These are phyloP conservation scores for Phalacrocorax pelagicus DNA, from an alignment of 2,113 vertebrate genomes.

Conservation along the genomic window DNA sequence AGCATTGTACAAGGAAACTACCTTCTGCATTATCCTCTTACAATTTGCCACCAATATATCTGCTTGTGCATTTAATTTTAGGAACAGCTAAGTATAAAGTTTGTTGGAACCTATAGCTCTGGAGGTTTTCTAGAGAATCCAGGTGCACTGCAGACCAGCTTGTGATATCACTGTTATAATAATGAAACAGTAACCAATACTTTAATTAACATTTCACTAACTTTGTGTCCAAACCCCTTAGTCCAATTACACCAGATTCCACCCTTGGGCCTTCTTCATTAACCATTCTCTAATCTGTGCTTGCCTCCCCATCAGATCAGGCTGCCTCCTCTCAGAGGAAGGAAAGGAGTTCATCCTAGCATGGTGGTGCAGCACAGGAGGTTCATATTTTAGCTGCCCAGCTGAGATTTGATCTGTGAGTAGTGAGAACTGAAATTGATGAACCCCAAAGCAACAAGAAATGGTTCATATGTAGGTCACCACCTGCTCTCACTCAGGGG, in stretches of 20 bases:
- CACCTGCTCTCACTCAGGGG: constrained; percentile 6
- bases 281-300: not conserved
- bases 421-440: not conserved
- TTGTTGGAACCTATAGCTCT: not conserved
- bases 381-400: not conserved
- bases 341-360: not conserved
- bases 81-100: not conserved
- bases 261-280: not conserved
- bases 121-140: not conserved
- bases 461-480: not conserved
- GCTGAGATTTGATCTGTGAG: not conserved
- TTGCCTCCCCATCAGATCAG: not conserved
- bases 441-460: not conserved
- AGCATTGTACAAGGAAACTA: not conserved
- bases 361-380: not conserved
- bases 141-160: not conserved
- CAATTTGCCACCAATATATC: not conserved
- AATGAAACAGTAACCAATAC: not conserved
- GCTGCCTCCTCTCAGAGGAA: not conserved
- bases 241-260: not conserved
- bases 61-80: not conserved
- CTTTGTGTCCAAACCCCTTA: not conserved
- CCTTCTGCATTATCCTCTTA: not conserved
- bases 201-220: not conserved
- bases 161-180: not conserved